phyloP scores from a whole-genome alignment of 2,888 invertebrate genomes.

The Seira musarum region DNA sequence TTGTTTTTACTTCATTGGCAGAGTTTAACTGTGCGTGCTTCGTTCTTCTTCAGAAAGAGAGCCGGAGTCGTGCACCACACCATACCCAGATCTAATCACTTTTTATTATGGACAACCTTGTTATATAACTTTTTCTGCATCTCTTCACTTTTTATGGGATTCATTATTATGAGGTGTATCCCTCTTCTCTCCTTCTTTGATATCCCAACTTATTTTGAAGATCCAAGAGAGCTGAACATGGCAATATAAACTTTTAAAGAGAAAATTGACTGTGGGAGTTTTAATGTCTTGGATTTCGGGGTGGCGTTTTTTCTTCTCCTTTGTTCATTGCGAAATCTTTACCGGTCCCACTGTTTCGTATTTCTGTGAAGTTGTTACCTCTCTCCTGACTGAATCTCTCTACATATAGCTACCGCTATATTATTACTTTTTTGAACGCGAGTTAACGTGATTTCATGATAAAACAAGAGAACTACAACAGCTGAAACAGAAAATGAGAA shows the following conservation, averaged over 20 bases:
- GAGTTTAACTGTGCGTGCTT: slow-evolving; percentile 15
- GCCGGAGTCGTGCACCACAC: slow-evolving; percentile 11
- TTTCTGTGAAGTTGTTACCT: slow-evolving; percentile 8
- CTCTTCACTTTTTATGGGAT: background rate
- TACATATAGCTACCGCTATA: slow-evolving; percentile 39
- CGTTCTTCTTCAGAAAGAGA: no score
- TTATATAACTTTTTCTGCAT: slow-evolving; percentile 28
- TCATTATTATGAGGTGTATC: background rate
- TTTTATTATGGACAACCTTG: slow-evolving; percentile 35
- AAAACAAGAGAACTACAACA: slow-evolving; percentile 34
- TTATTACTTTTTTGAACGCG: slow-evolving; percentile 35
- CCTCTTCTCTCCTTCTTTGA: background rate
- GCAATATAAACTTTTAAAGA: no score
- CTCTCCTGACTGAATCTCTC: slow-evolving; percentile 7
- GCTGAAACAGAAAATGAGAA: slow-evolving; percentile 28
- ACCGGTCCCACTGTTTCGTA: slow-evolving; percentile 31
- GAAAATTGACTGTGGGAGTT: slow-evolving; percentile 50
- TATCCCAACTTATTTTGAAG: slow-evolving; percentile 29
- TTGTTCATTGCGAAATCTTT: slow-evolving; percentile 20
- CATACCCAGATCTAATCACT: slow-evolving; percentile 35
- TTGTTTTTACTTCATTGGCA: background rate
- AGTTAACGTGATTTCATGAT: slow-evolving; percentile 32
- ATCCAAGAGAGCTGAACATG: background rate
- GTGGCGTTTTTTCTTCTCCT: slow-evolving; percentile 23
- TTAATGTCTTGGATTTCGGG: slow-evolving; percentile 32